Evolutionary conservation across 2,113 vertebrate species (phyloP).

Genomic region (Melozone crissalis): DNA sequence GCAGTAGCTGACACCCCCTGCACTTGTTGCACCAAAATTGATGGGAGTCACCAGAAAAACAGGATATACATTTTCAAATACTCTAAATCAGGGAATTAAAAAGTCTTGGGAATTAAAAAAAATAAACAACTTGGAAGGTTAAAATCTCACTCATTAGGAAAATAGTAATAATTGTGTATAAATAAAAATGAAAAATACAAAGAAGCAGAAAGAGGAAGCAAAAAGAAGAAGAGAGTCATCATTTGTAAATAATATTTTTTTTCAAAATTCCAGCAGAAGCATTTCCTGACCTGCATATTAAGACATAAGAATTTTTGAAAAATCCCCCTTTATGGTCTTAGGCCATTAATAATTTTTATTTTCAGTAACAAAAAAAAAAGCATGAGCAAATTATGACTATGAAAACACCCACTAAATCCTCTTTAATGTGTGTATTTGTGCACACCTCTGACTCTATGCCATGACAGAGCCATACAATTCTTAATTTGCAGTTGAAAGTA

Average conservation of each 20-base stretch:
- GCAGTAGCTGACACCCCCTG: background rate
- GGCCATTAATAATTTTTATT: background rate
- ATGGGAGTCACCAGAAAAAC: background rate
- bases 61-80: background rate
- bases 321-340: background rate
- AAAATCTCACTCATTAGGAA: background rate
- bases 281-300: background rate
- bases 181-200: background rate
- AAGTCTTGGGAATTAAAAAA: background rate
- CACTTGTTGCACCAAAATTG: background rate
- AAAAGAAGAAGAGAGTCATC: fast-evolving
- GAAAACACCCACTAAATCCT: background rate
- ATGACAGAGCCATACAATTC: background rate
- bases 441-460: background rate
- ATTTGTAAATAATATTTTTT: background rate
- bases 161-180: background rate
- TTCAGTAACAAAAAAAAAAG: background rate
- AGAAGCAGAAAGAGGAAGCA: background rate
- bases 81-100: background rate
- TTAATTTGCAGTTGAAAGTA: background rate
- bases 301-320: background rate
- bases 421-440: background rate
- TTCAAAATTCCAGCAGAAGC: background rate
- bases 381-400: background rate
- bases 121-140: background rate